phyloP scores from a whole-genome alignment of 2,797 vertebrate species.

The Darevskia nairensis region DNA sequence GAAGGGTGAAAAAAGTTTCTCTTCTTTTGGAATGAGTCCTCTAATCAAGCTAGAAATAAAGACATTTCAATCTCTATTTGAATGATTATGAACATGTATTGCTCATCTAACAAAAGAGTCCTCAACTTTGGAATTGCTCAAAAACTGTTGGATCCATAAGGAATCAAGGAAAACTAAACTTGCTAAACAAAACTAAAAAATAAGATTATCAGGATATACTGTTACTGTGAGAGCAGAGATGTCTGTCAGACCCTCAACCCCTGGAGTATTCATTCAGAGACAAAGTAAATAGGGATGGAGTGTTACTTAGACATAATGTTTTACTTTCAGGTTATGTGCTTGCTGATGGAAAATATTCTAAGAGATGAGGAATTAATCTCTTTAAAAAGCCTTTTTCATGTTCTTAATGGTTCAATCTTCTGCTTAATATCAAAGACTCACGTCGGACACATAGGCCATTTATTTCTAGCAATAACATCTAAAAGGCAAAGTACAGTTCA shows the following conservation, averaged over 20 bases:
- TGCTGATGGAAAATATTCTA: background rate
- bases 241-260: background rate
- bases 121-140: background rate
- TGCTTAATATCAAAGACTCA: conserved; percentile 12
- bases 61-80: background rate
- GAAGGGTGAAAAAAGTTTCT: background rate
- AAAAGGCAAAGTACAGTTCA: conserved; percentile 17
- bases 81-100: background rate
- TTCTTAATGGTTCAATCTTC: background rate
- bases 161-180: background rate
- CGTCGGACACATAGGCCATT: background rate
- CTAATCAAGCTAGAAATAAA: background rate
- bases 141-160: background rate
- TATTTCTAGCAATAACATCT: conserved; percentile 8
- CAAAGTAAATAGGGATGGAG: background rate
- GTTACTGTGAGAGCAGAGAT: background rate
- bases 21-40: background rate
- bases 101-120: background rate
- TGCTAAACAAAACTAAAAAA: background rate
- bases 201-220: background rate
- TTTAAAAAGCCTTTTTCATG: conserved; percentile 17
- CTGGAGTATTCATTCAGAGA: background rate
- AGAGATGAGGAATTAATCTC: background rate
- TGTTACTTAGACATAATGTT: background rate
- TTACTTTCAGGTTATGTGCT: background rate